These are phyloP conservation scores for Bucco capensis DNA, from an alignment of 2,113 vertebrate genomes.

Conservation along the genomic window DNA sequence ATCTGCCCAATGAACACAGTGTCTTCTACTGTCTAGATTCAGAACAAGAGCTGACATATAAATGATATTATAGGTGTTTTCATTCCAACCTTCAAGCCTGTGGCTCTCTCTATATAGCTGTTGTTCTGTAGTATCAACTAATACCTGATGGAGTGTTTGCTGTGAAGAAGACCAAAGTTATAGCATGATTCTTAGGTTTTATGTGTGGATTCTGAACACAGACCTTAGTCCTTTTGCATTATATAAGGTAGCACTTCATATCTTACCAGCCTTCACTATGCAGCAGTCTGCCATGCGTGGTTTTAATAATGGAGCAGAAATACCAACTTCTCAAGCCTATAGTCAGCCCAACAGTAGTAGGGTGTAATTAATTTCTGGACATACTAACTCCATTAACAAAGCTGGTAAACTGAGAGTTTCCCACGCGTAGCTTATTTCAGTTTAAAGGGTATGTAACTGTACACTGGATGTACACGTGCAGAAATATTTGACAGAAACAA, in stretches of 20 bases:
- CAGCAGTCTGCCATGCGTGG: neutral
- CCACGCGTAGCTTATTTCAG: neutral
- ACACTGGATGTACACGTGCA: neutral
- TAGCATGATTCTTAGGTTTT: neutral
- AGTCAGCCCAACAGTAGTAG: neutral
- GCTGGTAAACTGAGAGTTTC: neutral
- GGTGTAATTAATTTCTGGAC: neutral
- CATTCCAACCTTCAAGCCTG: neutral
- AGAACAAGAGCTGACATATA: neutral
- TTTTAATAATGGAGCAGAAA: neutral
- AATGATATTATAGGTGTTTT: neutral
- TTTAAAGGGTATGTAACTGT: neutral
- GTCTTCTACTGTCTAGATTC: neutral
- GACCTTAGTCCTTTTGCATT: neutral
- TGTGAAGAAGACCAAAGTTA: neutral
- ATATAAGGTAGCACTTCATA: neutral
- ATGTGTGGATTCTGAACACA: neutral
- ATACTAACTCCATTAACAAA: neutral
- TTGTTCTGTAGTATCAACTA: neutral
- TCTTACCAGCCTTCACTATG: neutral
- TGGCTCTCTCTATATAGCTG: neutral
- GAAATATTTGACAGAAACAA: neutral
- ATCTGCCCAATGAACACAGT: accelerated
- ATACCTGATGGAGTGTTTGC: neutral
- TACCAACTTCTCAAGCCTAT: neutral